A percentile compares a stretch with the other conserved stretches of the same genome.
Conservation (phyloP, 2,888 invertebrate genomes). For the Azorinus chamasolen region DNA sequence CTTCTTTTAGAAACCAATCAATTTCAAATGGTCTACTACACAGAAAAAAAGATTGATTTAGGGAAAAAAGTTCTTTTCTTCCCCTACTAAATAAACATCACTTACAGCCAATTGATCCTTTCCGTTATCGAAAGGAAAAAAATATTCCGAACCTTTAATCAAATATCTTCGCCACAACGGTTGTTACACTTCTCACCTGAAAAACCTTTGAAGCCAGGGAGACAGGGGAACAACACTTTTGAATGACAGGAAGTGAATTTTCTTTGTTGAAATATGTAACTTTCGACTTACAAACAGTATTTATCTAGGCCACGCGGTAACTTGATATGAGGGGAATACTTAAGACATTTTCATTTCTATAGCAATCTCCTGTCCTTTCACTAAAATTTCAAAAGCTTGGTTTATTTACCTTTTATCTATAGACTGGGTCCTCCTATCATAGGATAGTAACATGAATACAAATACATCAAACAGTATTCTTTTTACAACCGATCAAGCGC, state of each 20-base stretch:
- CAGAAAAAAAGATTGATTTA: too few relatives aligned
- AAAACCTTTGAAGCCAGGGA: too few relatives aligned
- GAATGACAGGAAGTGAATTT: constrained; percentile 38
- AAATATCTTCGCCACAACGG: too few relatives aligned
- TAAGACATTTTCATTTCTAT: constrained; percentile 53
- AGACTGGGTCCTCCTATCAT: constrained; percentile 15
- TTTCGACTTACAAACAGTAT: constrained; percentile 47
- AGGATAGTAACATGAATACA: constrained; percentile 15
- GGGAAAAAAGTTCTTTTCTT: constrained; percentile 14
- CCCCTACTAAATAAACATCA: background rate
- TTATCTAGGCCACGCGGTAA: constrained; percentile 39
- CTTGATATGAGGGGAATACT: constrained; percentile 38
- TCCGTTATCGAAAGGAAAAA: too few relatives aligned
- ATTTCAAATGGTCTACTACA: too few relatives aligned
- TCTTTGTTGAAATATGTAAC: constrained; percentile 60
- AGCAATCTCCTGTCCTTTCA: constrained; percentile 50
- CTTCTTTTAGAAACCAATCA: too few relatives aligned
- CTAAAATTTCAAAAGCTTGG: constrained; percentile 22
- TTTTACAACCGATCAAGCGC: constrained; percentile 35
- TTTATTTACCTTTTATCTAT: constrained; percentile 58
- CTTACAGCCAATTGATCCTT: too few relatives aligned
- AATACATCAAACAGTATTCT: constrained; percentile 34
- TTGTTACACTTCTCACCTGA: too few relatives aligned
- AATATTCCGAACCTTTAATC: too few relatives aligned
- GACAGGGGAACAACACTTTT: constrained; percentile 9